A percentile compares a stretch with the other conserved stretches of the same genome.
These are phyloP conservation scores for Periophthalmus magnuspinnatus DNA, from an alignment of 2,797 vertebrate genomes.

Conservation along the genomic window DNA sequence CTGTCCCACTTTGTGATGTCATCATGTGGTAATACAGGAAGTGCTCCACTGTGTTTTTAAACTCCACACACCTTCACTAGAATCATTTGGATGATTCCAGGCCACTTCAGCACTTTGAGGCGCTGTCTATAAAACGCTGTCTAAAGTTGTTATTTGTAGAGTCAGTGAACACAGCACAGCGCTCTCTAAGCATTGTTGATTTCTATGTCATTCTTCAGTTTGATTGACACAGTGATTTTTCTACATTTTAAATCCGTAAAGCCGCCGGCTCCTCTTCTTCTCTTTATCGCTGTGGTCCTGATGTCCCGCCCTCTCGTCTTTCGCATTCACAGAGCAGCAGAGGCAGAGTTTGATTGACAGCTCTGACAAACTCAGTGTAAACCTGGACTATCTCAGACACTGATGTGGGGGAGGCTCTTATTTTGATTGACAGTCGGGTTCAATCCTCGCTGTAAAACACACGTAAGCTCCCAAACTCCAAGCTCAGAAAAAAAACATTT, in stretches of 20 bases:
- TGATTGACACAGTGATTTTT: background rate
- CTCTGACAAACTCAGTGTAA: constrained; percentile 54
- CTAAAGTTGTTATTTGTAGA: too few relatives aligned
- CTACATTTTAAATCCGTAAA: background rate
- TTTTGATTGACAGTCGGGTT: constrained; percentile 54
- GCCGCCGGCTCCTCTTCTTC: background rate
- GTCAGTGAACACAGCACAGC: background rate
- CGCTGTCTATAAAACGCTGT: background rate
- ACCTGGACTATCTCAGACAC: constrained; percentile 46
- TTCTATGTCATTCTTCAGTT: background rate
- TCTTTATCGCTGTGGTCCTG: background rate
- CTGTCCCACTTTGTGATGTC: too few relatives aligned
- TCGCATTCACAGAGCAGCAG: constrained; percentile 30
- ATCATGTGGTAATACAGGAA: too few relatives aligned
- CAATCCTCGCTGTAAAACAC: constrained; percentile 8
- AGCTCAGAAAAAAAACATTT: background rate
- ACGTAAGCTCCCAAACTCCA: background rate
- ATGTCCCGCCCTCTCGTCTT: constrained; percentile 4
- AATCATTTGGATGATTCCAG: too few relatives aligned
- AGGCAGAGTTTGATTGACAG: constrained; percentile 55
- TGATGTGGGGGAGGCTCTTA: constrained; percentile 52
- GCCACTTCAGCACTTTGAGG: too few relatives aligned
- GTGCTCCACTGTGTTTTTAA: too few relatives aligned
- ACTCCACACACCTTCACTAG: too few relatives aligned
- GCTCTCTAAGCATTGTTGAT: background rate